Evolutionary conservation across 2,888 invertebrate genomes (phyloP).

Genomic region (Euplexia lucipara): DNA sequence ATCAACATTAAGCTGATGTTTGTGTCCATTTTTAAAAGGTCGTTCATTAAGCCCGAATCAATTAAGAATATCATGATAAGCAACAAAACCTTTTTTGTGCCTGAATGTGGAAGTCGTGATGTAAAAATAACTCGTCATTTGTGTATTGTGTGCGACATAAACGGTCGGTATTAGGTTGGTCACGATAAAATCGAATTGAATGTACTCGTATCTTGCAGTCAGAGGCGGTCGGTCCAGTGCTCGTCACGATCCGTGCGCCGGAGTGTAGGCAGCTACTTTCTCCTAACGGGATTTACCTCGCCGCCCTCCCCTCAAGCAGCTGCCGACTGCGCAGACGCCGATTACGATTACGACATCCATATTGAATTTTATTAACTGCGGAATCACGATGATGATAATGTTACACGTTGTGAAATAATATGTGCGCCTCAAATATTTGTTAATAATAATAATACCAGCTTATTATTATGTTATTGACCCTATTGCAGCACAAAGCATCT

Average conservation of each 20-base stretch:
- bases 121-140: constrained; percentile 61
- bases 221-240: constrained; percentile 75
- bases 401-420: constrained; percentile 78
- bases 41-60: constrained; percentile 29
- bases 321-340: constrained; percentile 72
- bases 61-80: constrained; percentile 52
- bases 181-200: constrained; percentile 81
- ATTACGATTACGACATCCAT: constrained; percentile 84
- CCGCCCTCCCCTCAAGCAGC: constrained; percentile 66
- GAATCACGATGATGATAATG: constrained; percentile 77
- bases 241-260: constrained; percentile 81
- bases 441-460: constrained; percentile 37
- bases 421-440: constrained; percentile 67
- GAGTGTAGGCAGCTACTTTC: constrained; percentile 90
- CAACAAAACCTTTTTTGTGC: constrained; percentile 30
- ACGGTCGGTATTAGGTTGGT: constrained; percentile 68
- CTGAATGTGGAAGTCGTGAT: constrained; percentile 63
- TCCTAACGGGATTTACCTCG: constrained; percentile 87
- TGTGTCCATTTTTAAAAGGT: constrained; percentile 53
- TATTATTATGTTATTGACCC: too few species aligned
- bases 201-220: constrained; percentile 78
- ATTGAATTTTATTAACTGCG: constrained; percentile 83
- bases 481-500: too few species aligned
- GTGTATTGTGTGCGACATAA: constrained; percentile 68
- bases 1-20: constrained; percentile 54